Conservation (phyloP, 2,113 vertebrate species). For the Myiagra hebetior region DNA sequence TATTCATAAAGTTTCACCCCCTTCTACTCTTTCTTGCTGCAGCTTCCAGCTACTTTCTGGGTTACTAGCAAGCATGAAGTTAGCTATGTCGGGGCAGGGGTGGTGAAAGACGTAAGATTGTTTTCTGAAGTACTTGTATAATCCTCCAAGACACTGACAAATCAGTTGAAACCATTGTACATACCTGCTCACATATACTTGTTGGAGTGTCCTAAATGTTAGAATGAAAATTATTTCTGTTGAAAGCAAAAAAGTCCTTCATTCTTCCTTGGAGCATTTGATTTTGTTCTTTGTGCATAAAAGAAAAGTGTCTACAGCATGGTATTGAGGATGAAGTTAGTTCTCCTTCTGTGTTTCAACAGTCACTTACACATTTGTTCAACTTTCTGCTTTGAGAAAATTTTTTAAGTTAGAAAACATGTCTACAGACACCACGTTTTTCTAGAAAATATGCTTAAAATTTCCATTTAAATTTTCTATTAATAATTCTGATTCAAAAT, state of each 20-base stretch:
- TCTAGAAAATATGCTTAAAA: background rate
- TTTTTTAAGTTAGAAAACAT: background rate
- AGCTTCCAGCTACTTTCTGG: background rate
- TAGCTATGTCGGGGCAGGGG: background rate
- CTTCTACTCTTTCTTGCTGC: background rate
- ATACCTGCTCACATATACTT: background rate
- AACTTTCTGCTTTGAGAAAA: background rate
- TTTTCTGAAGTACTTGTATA: background rate
- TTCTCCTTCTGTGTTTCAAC: background rate
- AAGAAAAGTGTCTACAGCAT: background rate
- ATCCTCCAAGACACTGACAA: background rate
- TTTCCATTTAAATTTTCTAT: background rate
- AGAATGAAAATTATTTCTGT: background rate
- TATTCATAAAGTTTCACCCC: background rate
- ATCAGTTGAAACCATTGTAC: background rate
- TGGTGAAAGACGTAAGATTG: background rate
- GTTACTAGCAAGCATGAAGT: background rate
- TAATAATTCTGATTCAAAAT: background rate
- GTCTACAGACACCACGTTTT: background rate
- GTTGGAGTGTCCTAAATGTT: background rate
- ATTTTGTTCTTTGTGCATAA: background rate
- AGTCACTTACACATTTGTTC: background rate
- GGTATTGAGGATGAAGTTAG: background rate
- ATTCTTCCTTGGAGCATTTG: background rate
- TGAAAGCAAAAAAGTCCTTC: background rate